Base-by-base conservation (phyloP, 2,113 vertebrate genomes). In the Charina bottae region DNA sequence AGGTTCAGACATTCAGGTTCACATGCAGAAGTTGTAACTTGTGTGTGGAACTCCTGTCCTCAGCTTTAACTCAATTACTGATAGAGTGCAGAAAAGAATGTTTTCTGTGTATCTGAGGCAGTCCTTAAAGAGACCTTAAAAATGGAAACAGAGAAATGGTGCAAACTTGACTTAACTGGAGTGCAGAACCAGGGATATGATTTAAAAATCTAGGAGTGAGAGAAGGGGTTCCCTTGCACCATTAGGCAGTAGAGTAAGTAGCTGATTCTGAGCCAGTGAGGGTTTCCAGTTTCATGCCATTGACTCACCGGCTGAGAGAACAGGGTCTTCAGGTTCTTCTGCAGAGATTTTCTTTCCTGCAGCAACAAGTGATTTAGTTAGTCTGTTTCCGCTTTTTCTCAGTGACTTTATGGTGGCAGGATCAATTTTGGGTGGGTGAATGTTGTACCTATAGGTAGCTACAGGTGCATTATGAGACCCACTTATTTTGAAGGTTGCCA, bases 191-290 rank as follows among this genome's bases (percentile, higher is more conserved):
- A 59, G 55, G 64, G 26, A 49, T 42, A 33, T 17, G 59, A 68
- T 68, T 53, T 15, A 15, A 91, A 42, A 56, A 42, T 1, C 24
- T 11, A 46, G 23, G 23, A 49, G 0, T 91, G 90, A 93, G 90
- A 59, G 72, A 55, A 95, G 92, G 94, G 83, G 89, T 90, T 24
- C 62, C 37, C 4, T 24, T 90, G 92, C 72, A 60, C 88, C 28
- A 88, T 93, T 90, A 93, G 93, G 94, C 89, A 59, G n/a, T 59
- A 9, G 46, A 4, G 24, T 60, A 84, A 87, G 85, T 19, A 90
- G 90, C 54, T 90, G 90, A n/a, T 95, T 46, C 0, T 87, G 8
- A 62, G 78, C 60, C 59, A 24, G 58, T 89, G 89, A 89, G 90
- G 83, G 53, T 83, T 93, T 94, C 83, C 46, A 11, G 72, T 92